These are phyloP conservation scores for Lepisosteus oculatus DNA, from an alignment of 2,113 vertebrate species.

Conservation along the genomic window DNA sequence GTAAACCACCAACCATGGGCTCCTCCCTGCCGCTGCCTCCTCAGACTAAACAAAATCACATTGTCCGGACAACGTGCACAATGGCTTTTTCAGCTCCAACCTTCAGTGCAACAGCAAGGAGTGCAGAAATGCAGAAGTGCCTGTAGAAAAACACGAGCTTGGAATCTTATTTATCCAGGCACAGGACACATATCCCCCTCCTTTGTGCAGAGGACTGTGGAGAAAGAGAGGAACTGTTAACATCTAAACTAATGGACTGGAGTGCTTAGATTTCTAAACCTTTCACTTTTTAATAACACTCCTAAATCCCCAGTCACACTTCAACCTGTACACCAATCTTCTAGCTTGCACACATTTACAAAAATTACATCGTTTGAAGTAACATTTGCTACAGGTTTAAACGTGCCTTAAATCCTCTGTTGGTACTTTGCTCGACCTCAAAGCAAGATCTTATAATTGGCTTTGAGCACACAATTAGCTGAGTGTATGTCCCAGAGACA, in stretches of 20 bases:
- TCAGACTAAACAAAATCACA: too few relatives aligned
- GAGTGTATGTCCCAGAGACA: not conserved
- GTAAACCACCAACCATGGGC: too few relatives aligned
- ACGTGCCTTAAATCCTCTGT: not conserved
- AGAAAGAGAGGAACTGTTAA: not conserved
- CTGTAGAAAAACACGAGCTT: not conserved
- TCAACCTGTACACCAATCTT: not conserved
- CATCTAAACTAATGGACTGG: not conserved
- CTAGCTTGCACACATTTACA: not conserved
- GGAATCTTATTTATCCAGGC: constrained; percentile 7
- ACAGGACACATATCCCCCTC: not conserved
- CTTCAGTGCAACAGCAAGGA: not conserved
- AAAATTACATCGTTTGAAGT: not conserved
- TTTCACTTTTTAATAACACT: not conserved
- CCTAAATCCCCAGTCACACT: not conserved
- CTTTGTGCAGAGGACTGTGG: not conserved
- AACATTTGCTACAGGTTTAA: not conserved
- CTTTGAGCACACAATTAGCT: not conserved
- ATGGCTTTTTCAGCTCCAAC: too few relatives aligned
- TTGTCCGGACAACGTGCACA: too few relatives aligned
- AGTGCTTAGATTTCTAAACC: not conserved
- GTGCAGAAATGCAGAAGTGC: not conserved
- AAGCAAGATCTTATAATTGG: not conserved
- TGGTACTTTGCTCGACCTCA: not conserved
- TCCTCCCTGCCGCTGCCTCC: too few relatives aligned